Conservation (phyloP, 2,888 invertebrate genomes). For the Pyrochroa serraticornis region DNA sequence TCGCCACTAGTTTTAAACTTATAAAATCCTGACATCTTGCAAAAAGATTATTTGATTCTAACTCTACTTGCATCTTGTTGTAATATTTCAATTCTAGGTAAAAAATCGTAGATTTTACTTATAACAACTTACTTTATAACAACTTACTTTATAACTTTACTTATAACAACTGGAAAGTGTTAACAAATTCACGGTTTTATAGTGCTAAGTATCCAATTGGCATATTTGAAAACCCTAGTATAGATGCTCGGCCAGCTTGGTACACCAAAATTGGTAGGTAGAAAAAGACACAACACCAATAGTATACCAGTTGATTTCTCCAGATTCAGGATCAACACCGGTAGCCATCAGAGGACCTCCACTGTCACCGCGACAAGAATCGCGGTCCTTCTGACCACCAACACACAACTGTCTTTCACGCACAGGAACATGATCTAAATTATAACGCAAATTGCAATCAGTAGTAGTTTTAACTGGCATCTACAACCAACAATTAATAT, state of each 20-base stretch:
- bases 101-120: no score
- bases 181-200: conserved; percentile 37
- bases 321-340: conserved; percentile 45
- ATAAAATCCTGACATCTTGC: no score
- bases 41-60: no score
- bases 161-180: no score
- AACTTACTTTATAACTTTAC: no score
- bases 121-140: no score
- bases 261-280: conserved; percentile 62
- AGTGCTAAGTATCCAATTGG: conserved; percentile 64
- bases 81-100: no score
- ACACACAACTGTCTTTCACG: conserved; percentile 65
- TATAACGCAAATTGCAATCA: conserved; percentile 55
- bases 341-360: conserved; percentile 65
- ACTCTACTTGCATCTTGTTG: no score
- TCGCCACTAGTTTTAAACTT: no score
- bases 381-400: conserved; percentile 62
- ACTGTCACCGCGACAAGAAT: conserved; percentile 68
- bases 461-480: conserved; percentile 59
- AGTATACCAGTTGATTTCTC: conserved; percentile 57
- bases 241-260: conserved; percentile 66
- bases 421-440: conserved; percentile 49
- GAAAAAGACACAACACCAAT: conserved; percentile 69
- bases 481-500: conserved; percentile 33
- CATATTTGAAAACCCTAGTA: conserved; percentile 63